phyloP scores from a whole-genome alignment of 1,140 invertebrate species.

The Laodelphax striatellus region DNA sequence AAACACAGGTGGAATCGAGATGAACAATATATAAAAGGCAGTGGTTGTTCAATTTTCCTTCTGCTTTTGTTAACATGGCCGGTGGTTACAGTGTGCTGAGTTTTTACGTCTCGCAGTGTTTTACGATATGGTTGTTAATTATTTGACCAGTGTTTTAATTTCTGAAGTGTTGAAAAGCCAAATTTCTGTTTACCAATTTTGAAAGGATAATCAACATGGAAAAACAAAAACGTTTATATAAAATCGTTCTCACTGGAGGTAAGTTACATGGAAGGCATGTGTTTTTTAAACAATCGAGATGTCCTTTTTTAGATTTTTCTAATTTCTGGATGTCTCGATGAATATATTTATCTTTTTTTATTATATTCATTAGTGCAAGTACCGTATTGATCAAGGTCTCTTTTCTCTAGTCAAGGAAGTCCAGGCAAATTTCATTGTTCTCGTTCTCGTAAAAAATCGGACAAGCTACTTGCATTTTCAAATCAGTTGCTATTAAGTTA shows the following conservation, averaged over 20 bases:
- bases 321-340: background rate
- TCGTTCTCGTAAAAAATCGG: no score
- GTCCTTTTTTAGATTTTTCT: background rate
- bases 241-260: slow-evolving; percentile 1
- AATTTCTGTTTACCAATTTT: background rate
- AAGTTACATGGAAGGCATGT: background rate
- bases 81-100: background rate
- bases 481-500: no score
- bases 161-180: background rate
- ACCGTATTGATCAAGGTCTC: background rate
- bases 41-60: background rate
- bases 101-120: background rate
- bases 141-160: background rate
- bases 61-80: slow-evolving; percentile 2
- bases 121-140: background rate
- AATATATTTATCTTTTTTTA: background rate
- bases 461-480: no score
- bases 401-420: background rate
- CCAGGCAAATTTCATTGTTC: no score
- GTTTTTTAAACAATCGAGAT: background rate
- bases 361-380: background rate
- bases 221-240: background rate
- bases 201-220: background rate
- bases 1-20: no score
- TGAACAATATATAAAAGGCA: background rate